Percentiles rank a stretch among this genome's conserved stretches.
phyloP scores from a whole-genome alignment of 2,113 vertebrate genomes.

The Phylloscopus trochilus region DNA sequence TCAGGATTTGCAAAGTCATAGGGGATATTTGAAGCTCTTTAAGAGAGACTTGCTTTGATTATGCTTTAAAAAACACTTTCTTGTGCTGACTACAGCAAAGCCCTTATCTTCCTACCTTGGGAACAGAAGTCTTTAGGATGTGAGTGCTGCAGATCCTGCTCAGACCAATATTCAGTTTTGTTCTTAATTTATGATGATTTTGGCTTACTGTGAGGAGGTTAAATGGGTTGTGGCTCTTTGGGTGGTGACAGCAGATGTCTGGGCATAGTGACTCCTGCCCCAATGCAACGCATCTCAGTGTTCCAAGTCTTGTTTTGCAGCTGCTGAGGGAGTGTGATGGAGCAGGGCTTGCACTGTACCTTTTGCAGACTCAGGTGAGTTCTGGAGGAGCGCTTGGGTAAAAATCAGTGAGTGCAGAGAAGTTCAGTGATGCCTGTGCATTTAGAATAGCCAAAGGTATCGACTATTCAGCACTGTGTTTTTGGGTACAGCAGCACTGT shows the following conservation, averaged over 20 bases:
- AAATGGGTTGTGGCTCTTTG: background rate
- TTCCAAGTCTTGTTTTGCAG: background rate
- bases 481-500: background rate
- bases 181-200: background rate
- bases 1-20: background rate
- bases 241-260: background rate
- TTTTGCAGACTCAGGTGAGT: background rate
- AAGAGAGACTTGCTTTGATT: background rate
- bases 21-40: background rate
- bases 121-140: background rate
- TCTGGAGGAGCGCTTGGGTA: fast-evolving
- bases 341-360: fast-evolving
- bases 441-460: background rate
- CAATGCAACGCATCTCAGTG: background rate
- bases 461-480: background rate
- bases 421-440: fast-evolving
- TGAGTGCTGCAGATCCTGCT: background rate
- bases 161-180: background rate
- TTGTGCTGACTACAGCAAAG: background rate
- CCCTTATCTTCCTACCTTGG: background rate
- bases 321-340: background rate
- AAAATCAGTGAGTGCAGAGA: background rate
- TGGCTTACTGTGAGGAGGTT: background rate
- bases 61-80: background rate
- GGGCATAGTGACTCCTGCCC: fast-evolving